phyloP scores from a whole-genome alignment of 2,797 vertebrate species.

The Sphaeramia orbicularis region DNA sequence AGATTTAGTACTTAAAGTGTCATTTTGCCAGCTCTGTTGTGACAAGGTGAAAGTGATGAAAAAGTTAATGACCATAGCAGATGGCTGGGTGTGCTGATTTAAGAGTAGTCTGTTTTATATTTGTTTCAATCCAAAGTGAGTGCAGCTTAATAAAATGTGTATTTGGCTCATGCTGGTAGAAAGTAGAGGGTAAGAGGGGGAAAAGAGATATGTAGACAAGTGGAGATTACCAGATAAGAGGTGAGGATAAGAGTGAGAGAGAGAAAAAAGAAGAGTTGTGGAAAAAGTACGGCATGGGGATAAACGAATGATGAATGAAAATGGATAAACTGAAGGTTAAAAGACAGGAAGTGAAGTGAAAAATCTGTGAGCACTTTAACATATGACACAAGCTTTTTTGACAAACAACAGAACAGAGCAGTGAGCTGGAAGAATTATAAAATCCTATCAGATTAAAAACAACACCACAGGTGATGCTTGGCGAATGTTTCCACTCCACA shows the following conservation, averaged over 20 bases:
- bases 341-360: conserved; percentile 20
- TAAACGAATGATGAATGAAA: conserved; percentile 10
- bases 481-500: conserved; percentile 52
- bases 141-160: conserved; percentile 50
- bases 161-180: conserved; percentile 51
- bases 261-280: conserved; percentile 25
- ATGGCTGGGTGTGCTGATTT: conserved; percentile 61
- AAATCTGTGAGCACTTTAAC: conserved; percentile 29
- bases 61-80: conserved; percentile 64
- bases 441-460: conserved; percentile 53
- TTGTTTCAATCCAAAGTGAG: conserved; percentile 52
- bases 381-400: conserved; percentile 37
- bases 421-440: conserved; percentile 45
- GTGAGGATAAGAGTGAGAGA: conserved; percentile 39
- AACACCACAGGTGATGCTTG: conserved; percentile 26
- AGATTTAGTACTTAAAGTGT: conserved; percentile 36
- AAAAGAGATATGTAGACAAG: conserved; percentile 36
- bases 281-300: conserved; percentile 37
- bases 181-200: conserved; percentile 8
- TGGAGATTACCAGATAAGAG: conserved; percentile 37
- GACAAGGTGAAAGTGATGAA: conserved; percentile 43
- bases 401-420: conserved; percentile 35
- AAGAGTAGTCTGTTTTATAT: conserved; percentile 53
- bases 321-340: neutral
- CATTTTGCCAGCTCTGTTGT: conserved; percentile 40